phyloP scores from a whole-genome alignment of 2,113 vertebrate species.

The Coreoperca whiteheadi region DNA sequence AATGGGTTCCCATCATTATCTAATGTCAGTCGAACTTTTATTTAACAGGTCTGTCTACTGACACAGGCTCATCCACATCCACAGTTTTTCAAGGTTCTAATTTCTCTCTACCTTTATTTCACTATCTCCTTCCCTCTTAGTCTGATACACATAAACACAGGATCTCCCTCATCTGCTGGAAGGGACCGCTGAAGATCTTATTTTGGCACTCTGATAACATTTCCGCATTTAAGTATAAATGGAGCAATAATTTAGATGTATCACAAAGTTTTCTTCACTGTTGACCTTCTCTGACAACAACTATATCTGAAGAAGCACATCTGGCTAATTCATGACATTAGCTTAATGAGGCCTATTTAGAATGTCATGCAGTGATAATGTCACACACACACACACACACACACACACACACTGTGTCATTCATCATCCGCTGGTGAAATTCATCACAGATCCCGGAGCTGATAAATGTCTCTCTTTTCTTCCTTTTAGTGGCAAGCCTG shows the following conservation, averaged over 20 bases:
- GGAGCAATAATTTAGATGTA: slow-evolving; percentile 50
- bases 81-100: neutral
- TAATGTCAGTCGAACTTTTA: neutral
- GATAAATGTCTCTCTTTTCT: slow-evolving; percentile 53
- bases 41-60: neutral
- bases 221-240: slow-evolving; percentile 50
- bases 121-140: neutral
- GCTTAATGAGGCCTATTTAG: slow-evolving; percentile 81
- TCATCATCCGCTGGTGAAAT: slow-evolving; percentile 63
- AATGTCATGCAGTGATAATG: slow-evolving; percentile 74
- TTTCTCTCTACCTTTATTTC: neutral
- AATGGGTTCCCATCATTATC: slow-evolving; percentile 4
- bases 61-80: neutral
- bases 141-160: slow-evolving; percentile 10
- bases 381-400: slow-evolving; percentile 42
- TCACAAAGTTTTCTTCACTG: slow-evolving; percentile 57
- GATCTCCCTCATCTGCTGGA: slow-evolving; percentile 14
- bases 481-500: slow-evolving; percentile 16
- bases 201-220: slow-evolving; percentile 36
- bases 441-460: slow-evolving; percentile 62
- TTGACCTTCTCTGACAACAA: slow-evolving; percentile 73
- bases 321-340: slow-evolving; percentile 83
- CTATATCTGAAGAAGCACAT: slow-evolving; percentile 66
- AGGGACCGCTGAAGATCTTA: slow-evolving; percentile 10
- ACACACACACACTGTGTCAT: slow-evolving; percentile 47